These are phyloP conservation scores for Habrosyne pyritoides DNA, from an alignment of 2,888 invertebrate genomes.

Conservation along the genomic window DNA sequence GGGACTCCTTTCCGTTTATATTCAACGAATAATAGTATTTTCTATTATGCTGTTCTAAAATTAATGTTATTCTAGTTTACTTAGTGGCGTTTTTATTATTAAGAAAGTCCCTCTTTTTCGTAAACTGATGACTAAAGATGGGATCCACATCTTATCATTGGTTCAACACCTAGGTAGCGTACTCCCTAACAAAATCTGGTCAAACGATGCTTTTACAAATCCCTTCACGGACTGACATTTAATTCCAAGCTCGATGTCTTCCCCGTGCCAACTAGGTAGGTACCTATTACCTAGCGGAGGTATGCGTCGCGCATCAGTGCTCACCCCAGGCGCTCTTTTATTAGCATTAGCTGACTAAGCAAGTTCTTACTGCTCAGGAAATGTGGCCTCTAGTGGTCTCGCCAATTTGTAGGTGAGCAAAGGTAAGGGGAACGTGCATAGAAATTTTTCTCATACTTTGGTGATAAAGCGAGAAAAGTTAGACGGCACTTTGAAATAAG, in stretches of 20 bases:
- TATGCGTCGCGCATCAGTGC: conserved; percentile 50
- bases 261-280: conserved; percentile 22
- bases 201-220: neutral
- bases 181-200: neutral
- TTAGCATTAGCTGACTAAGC: conserved; percentile 73
- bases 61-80: too few species aligned
- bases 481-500: too few species aligned
- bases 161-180: too few species aligned
- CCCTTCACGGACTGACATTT: conserved; percentile 23
- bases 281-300: conserved; percentile 28
- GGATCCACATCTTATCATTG: too few species aligned
- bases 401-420: conserved; percentile 3
- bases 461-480: neutral
- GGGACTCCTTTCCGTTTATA: too few species aligned
- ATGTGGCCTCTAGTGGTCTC: conserved; percentile 6
- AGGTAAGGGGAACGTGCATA: neutral
- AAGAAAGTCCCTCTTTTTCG: too few species aligned
- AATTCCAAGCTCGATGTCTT: conserved; percentile 30
- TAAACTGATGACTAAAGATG: too few species aligned
- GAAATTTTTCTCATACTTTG: neutral
- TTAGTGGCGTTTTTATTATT: too few species aligned
- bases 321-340: conserved; percentile 62
- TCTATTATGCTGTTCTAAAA: too few species aligned
- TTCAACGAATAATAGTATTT: too few species aligned
- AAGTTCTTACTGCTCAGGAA: conserved; percentile 35